Evolutionary conservation across 2,113 vertebrate genomes (phyloP), one percentile per base, ranked within the genome.

Genomic region (Pyxicephalus adspersus): DNA sequence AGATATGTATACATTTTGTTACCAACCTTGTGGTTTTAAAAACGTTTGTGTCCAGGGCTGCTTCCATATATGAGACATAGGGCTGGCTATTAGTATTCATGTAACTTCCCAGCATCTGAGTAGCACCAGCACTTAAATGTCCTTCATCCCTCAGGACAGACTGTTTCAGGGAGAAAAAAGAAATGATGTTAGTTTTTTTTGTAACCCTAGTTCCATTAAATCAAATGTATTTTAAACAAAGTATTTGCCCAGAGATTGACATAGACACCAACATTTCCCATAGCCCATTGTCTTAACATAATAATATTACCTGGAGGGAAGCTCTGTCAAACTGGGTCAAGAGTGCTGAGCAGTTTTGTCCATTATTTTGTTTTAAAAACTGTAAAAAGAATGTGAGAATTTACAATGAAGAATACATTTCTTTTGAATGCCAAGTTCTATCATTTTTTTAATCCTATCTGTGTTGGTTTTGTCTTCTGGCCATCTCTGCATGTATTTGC

Each of bases 131-230:
- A 18, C 78, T 81, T 17, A 81, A 50, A 64, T n/a, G 26, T 26
- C 57, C 67, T 81, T 81, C 78, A 26, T 81, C 68, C 7, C 54
- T 58, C 15, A 81, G 58, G 17, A 71, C 31, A 23, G 45, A 63
- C 78, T 81, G 17, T 63, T 70, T 11, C 13, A 34, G 5, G 9
- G 29, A 34, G 45, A 45, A 38, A n/a, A 23, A 45, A 55, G 20
- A 5, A 22, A 67, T 2, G 4, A 3, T n/a, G 23, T 67, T 5
- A 38, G 25, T 0, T 5, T 31, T 60, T 60, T 22, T n/a, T n/a
- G n/a, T n/a, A n/a, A n/a, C n/a, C n/a, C n/a, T n/a, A n/a, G n/a
- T n/a, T n/a, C n/a, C n/a, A n/a, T n/a, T n/a, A n/a, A n/a, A n/a
- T n/a, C n/a, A n/a, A n/a, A n/a, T n/a, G n/a, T n/a, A n/a, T n/a